Evolutionary conservation across 2,888 invertebrate genomes (phyloP).

Genomic region (Saturnia pavonia): DNA sequence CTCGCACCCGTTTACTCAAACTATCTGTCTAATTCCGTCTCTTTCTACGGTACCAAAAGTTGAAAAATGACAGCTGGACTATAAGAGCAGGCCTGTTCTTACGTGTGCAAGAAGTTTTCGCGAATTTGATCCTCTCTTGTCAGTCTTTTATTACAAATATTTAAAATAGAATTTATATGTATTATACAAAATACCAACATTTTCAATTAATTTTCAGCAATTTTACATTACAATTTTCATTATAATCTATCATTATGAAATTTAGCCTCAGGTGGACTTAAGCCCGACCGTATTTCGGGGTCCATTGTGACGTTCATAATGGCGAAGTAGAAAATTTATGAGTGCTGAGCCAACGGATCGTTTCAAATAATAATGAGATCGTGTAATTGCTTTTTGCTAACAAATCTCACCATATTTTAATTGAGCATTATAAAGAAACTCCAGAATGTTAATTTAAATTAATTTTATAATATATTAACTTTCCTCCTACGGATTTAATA

Average conservation of each 20-base stretch:
- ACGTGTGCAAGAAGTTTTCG: too few species aligned
- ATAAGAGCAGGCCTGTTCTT: too few species aligned
- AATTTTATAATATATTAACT: background rate
- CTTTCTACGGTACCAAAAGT: too few species aligned
- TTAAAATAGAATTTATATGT: too few species aligned
- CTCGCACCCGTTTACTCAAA: too few species aligned
- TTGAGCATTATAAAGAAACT: background rate
- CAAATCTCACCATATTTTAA: constrained; percentile 12
- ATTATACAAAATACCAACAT: too few species aligned
- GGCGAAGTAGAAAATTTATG: constrained; percentile 27
- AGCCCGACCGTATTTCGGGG: constrained; percentile 25
- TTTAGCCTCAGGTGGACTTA: constrained; percentile 16
- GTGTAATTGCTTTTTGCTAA: constrained; percentile 33
- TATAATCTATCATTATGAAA: constrained; percentile 1
- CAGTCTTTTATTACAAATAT: too few species aligned
- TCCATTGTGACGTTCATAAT: constrained; percentile 25
- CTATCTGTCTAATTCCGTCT: too few species aligned
- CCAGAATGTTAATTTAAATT: background rate
- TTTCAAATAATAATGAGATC: constrained; percentile 34
- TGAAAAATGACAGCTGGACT: too few species aligned
- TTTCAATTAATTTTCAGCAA: too few species aligned
- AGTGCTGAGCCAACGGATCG: constrained; percentile 16
- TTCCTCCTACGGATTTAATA: too few species aligned
- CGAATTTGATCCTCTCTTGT: too few species aligned
- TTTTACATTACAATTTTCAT: background rate